Conservation (phyloP, 2,797 vertebrate species). For the Platalea minor region DNA sequence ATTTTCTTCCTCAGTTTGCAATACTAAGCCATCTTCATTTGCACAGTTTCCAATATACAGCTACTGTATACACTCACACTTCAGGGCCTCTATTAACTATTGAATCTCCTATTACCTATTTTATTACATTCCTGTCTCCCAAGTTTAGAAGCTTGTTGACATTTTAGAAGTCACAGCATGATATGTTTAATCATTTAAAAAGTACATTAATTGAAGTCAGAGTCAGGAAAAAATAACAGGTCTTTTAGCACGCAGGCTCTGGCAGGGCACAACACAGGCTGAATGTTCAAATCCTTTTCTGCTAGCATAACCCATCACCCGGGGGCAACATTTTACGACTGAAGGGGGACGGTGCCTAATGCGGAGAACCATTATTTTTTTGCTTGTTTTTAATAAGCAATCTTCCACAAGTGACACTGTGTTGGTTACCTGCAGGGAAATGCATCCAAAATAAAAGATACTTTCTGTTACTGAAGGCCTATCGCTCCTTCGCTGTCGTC, state of each 20-base stretch:
- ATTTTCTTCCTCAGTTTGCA: constrained; percentile 88
- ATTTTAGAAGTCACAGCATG: constrained; percentile 78
- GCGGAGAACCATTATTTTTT: background rate
- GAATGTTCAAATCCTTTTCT: constrained; percentile 2
- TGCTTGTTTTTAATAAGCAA: background rate
- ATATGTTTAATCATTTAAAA: constrained; percentile 79
- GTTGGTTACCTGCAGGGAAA: background rate
- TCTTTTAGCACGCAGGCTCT: constrained; percentile 35
- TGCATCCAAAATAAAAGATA: constrained; percentile 11
- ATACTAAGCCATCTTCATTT: constrained; percentile 85
- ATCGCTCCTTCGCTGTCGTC: background rate
- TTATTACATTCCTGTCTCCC: constrained; percentile 76
- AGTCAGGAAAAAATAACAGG: constrained; percentile 45
- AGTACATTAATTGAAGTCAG: constrained; percentile 76
- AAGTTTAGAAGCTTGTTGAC: constrained; percentile 78
- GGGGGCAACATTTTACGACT: constrained; percentile 5
- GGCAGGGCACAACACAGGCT: background rate
- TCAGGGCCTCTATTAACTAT: constrained; percentile 79
- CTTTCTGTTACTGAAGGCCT: constrained; percentile 21
- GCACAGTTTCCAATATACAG: constrained; percentile 79
- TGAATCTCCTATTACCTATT: constrained; percentile 81
- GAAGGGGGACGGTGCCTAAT: background rate
- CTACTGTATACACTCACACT: constrained; percentile 80
- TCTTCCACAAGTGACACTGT: background rate
- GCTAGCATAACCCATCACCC: background rate